These are phyloP conservation scores for Pristionchus arcanus DNA, from an alignment of 2,888 invertebrate genomes.

Conservation along the genomic window DNA sequence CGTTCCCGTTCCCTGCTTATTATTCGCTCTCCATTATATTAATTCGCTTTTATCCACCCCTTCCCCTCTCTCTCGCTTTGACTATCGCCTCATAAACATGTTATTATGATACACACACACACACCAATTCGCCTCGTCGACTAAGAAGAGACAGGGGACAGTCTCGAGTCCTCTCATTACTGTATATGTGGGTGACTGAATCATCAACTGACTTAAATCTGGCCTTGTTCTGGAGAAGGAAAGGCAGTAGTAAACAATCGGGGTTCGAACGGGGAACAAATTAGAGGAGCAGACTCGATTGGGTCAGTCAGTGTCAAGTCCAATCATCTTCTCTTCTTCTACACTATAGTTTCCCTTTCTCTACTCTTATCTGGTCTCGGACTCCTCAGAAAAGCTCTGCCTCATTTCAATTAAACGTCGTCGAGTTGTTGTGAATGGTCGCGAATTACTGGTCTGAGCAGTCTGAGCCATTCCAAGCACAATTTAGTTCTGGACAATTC, in stretches of 20 bases:
- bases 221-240: not conserved
- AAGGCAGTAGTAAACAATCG: constrained; percentile 40
- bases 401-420: constrained; percentile 41
- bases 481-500: not conserved
- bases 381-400: constrained; percentile 25
- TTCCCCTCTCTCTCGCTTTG: not conserved
- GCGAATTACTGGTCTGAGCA: not conserved
- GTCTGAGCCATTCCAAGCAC: not conserved
- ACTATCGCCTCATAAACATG: constrained; percentile 45
- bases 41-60: constrained; percentile 37
- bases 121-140: constrained; percentile 5
- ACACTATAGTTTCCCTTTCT: not conserved
- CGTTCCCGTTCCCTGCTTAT: constrained; percentile 4
- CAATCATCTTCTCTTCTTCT: constrained; percentile 28
- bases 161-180: constrained; percentile 6
- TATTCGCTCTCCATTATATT: constrained; percentile 37
- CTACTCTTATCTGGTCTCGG: not conserved
- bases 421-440: constrained; percentile 11
- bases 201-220: constrained; percentile 39
- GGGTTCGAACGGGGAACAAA: not conserved
- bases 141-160: constrained; percentile 6
- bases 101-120: constrained; percentile 38
- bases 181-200: not conserved
- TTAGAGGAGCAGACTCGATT: not conserved
- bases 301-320: not conserved